phyloP scores from a whole-genome alignment of 2,888 invertebrate genomes.

The Tetranychus piercei region DNA sequence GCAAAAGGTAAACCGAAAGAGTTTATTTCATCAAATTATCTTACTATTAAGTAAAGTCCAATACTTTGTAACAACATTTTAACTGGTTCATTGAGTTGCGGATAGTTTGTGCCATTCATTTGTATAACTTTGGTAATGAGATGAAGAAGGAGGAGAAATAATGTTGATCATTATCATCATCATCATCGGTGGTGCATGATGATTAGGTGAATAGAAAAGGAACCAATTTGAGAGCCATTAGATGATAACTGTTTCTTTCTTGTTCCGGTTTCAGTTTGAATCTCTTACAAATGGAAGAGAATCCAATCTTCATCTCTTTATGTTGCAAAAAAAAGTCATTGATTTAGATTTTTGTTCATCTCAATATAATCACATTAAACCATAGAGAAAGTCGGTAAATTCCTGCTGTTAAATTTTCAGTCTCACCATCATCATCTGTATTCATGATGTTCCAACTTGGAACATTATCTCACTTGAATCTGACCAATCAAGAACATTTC shows the following conservation, averaged over 20 bases:
- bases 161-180: background rate
- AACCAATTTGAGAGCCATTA: background rate
- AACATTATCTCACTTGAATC: constrained; percentile 1
- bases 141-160: background rate
- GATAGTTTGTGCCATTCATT: background rate
- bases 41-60: background rate
- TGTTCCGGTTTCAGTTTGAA: background rate
- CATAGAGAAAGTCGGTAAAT: background rate
- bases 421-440: too few species aligned
- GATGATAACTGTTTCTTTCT: background rate
- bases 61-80: background rate
- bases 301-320: background rate
- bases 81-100: background rate
- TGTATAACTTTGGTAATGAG: background rate
- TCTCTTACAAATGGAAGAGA: background rate
- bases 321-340: background rate
- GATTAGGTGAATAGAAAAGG: background rate
- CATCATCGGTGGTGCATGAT: background rate
- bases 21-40: background rate
- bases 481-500: background rate
- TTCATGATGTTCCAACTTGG: background rate
- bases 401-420: too few species aligned
- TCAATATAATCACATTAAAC: background rate
- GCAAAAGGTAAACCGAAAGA: background rate
- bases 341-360: background rate